Base-by-base conservation (phyloP, 2,888 invertebrate species). In the Teleiodes luculella region DNA sequence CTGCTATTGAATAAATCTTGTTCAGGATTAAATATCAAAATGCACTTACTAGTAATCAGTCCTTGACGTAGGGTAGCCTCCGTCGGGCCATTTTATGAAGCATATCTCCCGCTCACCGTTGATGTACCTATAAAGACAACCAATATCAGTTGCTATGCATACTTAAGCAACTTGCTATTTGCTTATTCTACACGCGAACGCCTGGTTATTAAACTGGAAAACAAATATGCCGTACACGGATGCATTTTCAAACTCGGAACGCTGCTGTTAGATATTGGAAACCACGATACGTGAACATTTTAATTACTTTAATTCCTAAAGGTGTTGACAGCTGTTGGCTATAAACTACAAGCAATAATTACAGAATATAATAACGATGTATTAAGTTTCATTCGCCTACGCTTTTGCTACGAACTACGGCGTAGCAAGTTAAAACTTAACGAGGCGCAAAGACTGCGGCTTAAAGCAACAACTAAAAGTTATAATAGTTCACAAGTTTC, bases 41-140 rank as follows among this genome's bases (percentile, higher is more conserved):
- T 24, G 3, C 24, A 53, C 92, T 91, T 73, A 93, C 93, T 90
- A 88, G 70, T 92, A 92, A 75, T 93, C 93, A n/a, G 86, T 83
- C 65, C 74, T 86, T 4, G 92, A 92, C 45, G 90, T 84, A 1
- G 91, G 87, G 53, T 92, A 91, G 54, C 87, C 88, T 60, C 92
- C 92, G 64, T 92, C 93, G 0, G 92, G 92, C 93, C 93, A 93
- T 55, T 88, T 83, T 64, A 93, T 90, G 62, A 89, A 91, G 67
- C 93, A 93, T 60, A 92, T 86, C 56, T 91, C 91, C 57, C 92
- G 72, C 61, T 90, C 86, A 1, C 90, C 89, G 58, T 88, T 86
- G 50, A 86, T 78, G 62, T 89, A 89, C 66, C 88, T 89, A 45
- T 46, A n/a, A 46, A 49, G 35, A 16, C 5, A 47, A 33, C 47